Evolutionary conservation across 2,888 invertebrate species (phyloP).

Genomic region (Hesperia comma): DNA sequence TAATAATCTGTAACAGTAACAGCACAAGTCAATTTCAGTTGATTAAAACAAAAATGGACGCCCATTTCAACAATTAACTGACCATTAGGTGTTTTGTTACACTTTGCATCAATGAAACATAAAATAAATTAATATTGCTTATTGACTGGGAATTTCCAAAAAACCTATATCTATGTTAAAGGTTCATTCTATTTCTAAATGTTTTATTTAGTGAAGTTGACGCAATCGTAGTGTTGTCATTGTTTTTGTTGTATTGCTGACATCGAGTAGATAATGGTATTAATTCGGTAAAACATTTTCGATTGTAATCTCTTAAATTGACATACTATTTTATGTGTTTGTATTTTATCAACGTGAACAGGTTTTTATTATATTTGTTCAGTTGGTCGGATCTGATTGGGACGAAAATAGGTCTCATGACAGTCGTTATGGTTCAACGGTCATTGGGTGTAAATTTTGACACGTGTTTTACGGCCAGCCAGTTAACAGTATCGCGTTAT

Average conservation of each 20-base stretch:
- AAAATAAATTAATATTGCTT: constrained; percentile 4
- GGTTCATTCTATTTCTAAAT: neutral
- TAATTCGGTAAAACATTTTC: neutral
- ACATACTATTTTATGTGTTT: constrained; percentile 9
- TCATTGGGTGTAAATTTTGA: neutral
- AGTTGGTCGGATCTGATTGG: neutral
- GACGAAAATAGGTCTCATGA: neutral
- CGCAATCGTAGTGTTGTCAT: neutral
- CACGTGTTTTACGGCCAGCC: neutral
- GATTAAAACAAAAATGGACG: constrained; percentile 27
- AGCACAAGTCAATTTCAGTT: constrained; percentile 30
- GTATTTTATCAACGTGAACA: neutral
- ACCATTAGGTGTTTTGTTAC: constrained; percentile 21
- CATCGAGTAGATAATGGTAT: neutral
- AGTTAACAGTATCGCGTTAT: neutral
- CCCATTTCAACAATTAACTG: constrained; percentile 19
- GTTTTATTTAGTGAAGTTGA: neutral
- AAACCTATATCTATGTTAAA: neutral
- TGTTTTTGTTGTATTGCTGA: neutral
- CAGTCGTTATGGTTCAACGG: neutral
- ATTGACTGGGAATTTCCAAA: no score
- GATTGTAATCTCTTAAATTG: constrained; percentile 5
- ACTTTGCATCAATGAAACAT: constrained; percentile 6
- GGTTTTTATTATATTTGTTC: constrained; percentile 1
- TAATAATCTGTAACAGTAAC: constrained; percentile 24